Evolutionary conservation across 2,797 vertebrate genomes (phyloP), one percentile per base, ranked within the genome.

Genomic region (Pseudochromis fuscus): DNA sequence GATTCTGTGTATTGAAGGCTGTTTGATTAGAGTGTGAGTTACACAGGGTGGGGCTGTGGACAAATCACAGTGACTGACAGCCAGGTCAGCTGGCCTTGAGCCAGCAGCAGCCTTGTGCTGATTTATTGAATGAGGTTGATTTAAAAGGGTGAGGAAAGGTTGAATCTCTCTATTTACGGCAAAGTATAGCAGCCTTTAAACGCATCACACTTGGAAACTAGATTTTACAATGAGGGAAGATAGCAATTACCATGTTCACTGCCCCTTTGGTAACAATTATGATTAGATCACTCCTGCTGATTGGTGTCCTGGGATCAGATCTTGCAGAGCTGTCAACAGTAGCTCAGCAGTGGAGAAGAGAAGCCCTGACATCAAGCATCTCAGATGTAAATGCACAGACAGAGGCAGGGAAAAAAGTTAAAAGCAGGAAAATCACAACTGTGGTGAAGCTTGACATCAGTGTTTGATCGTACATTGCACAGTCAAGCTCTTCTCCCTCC

Each of bases 61-160:
- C 67, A 86, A 89, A 91, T 92, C 80, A 83, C 61, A 23, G 19
- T 57, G 75, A 77, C 13, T 75, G 84, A 86, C 83, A 75, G 85
- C 28, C 38, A 5, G 52, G 52, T 75, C 78, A 27, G 37, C 52
- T 71, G 81, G 77, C 80, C 73, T 60, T 68, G 44, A 80, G 70
- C 81, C 78, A 83, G 56, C 52, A 52, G 33, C 23, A 0, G 63
- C 75, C 67, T 66, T 61, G 60, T 59, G 68, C 15, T 76, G 63
- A 83, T 56, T 86, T 79, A 83, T 77, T 60, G 57, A 62, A 21
- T 13, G 21, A 50, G 45, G 19, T 16, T 72, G 63, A 80, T 81
- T 81, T 78, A 76, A 67, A 72, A 1, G 10, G 48, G 40, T 16
- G 3, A 65, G 28, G 27, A 48, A 33, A 23, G 51, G 53, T 51